Base-by-base conservation (phyloP, 2,797 vertebrate species). In the Hoplostethus mediterraneus region DNA sequence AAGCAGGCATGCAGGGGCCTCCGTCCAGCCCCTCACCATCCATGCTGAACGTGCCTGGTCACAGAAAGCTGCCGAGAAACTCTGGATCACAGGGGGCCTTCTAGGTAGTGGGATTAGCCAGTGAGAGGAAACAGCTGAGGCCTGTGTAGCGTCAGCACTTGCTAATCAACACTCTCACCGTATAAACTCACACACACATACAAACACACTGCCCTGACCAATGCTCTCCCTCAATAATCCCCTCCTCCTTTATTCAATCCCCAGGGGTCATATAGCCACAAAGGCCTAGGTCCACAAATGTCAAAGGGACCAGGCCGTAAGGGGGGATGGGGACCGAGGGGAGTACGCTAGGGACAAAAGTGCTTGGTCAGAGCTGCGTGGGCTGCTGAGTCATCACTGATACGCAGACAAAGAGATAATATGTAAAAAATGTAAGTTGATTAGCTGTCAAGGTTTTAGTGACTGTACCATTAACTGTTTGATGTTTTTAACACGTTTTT, bases 121-220 rank as follows among this genome's bases (percentile, higher is more conserved):
- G 62, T 91, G 92, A 92, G 91, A 87, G 84, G 88, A 94, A 95
- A 94, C 86, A 93, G 92, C 92, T 94, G 90, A 94, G 90, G 87
- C 85, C 90, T 89, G 86, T 79, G 83, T 87, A 87, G 81, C 54
- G 86, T 94, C 92, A 95, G 92, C 93, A 92, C 79, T 90, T 85
- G 78, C 87, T 90, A 90, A 93, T 90, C 88, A 91, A 87, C 89
- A 75, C 86, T 80, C 74, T 38, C 60, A 71, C 71, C 8, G 10
- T 16, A 17, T 17, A 25, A 17, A 11, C 42, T 42, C 36, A 49
- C 67, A 75, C 77, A 75, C 75, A 80, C 82, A 78, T 55, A 47
- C 58, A 77, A 17, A 68, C 70, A 82, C 25, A 38, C 55, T 6
- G 28, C 54, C 58, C 57, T 71, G 69, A 70, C 79, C 77, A 71